A percentile compares a stretch with the other conserved stretches of the same genome.
Evolutionary conservation across 2,797 vertebrate species (phyloP).

Genomic region (Chrysocyon brachyurus): DNA sequence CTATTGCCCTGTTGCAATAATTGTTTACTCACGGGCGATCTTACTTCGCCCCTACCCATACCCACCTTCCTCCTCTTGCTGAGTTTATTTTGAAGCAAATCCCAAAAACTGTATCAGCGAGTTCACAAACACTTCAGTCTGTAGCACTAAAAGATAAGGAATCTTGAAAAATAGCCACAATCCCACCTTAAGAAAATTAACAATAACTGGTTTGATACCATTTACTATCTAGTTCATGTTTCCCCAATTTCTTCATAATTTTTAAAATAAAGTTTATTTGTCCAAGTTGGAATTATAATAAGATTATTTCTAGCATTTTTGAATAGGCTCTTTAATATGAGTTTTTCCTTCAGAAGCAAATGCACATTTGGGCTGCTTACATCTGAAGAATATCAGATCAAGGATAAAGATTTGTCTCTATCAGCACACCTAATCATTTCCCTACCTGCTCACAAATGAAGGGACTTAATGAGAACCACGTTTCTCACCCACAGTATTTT

Average conservation of each 20-base stretch:
- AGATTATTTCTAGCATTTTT: background rate
- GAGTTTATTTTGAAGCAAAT: background rate
- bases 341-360: background rate
- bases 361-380: background rate
- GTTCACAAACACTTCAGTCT: background rate
- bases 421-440: background rate
- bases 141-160: constrained; percentile 11
- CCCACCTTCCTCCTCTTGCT: background rate
- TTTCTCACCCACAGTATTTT: background rate
- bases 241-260: background rate
- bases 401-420: background rate
- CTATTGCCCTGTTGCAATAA: background rate
- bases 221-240: background rate
- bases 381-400: background rate
- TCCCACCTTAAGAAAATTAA: background rate
- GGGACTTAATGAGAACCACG: background rate
- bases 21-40: background rate
- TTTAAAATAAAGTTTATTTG: constrained; percentile 23
- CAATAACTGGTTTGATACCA: background rate
- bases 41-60: background rate
- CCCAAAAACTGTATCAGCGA: background rate
- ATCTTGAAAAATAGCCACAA: background rate
- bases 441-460: background rate
- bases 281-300: background rate
- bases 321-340: background rate